Conservation (phyloP, 1,140 invertebrate species). For the Tribolium castaneum region DNA sequence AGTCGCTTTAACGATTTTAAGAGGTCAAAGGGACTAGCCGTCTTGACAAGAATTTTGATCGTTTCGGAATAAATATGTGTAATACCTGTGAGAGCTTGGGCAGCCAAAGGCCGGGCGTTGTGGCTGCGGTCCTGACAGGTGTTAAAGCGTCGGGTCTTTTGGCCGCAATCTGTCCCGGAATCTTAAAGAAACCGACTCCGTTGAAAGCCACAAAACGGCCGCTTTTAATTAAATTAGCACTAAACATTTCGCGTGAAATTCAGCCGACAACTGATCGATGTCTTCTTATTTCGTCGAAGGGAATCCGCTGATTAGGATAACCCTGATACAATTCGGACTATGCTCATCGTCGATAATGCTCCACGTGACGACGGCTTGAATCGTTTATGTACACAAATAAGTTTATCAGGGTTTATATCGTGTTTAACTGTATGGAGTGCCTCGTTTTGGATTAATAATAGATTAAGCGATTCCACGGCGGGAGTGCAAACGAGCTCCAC, state of each 20-base stretch:
- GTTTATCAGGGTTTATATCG: constrained; percentile 14
- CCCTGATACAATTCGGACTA: constrained; percentile 35
- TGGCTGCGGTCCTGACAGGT: constrained; percentile 49
- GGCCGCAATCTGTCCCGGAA: constrained; percentile 56
- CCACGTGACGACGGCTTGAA: constrained; percentile 25
- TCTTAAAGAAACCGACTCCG: constrained; percentile 54
- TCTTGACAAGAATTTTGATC: too few relatives aligned
- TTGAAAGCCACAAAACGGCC: constrained; percentile 49
- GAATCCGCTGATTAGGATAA: constrained; percentile 49
- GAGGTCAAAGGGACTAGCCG: too few relatives aligned
- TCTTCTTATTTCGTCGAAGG: constrained; percentile 40
- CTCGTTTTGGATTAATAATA: constrained; percentile 20
- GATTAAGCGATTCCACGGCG: constrained; percentile 6
- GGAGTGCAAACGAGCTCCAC: constrained; percentile 4
- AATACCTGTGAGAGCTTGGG: constrained; percentile 54
- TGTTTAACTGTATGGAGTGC: constrained; percentile 19
- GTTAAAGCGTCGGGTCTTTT: constrained; percentile 47
- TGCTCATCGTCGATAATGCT: constrained; percentile 20
- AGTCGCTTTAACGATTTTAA: too few relatives aligned
- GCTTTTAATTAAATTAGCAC: constrained; percentile 35
- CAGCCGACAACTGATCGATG: constrained; percentile 36
- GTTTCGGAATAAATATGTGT: neutral
- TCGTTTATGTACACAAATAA: constrained; percentile 36
- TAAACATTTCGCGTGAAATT: constrained; percentile 44
- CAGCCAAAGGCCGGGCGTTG: constrained; percentile 55